Evolutionary conservation across 2,888 invertebrate species (phyloP), one percentile per base, ranked within the genome.

Genomic region (Pemphredon lugubris): DNA sequence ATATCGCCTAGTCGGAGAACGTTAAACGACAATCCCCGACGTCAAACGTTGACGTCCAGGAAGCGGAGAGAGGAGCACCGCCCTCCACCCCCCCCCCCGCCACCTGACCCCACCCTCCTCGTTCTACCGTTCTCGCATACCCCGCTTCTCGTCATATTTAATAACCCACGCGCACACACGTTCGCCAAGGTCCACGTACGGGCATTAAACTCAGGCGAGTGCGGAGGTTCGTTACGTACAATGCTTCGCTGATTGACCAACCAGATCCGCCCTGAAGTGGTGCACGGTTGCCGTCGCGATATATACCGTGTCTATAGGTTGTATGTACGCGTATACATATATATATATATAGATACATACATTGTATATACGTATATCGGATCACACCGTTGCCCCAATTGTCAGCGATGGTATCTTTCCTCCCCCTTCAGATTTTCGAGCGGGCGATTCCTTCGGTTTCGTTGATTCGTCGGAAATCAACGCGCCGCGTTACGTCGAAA

Each of bases 171-270:
- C 83, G 73, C 73, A 77, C 80, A 81, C 78, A 73, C 55, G 58
- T 54, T 58, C 65, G 34, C 51, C 65, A 73, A 68, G 77, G 77
- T 82, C 79, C 73, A 83, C 81, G 83, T 82, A 82, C 77, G 75
- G 77, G 79, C 79, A 81, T 83, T 83, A 78, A 81, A 81, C 81
- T 78, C 81, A 70, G 74, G 72, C 76, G 80, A 80, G 78, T 83
- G 81, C 80, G 79, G 78, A 80, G 85, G 84, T 84, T 85, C 82
- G 81, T 86, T 85, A 84, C 81, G 83, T 83, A 85, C 85, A 86
- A 86, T 86, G 85, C 84, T 74, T 70, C 79, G 73, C 79, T 85
- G 86, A 86, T 86, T 86, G 86, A 84, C 85, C 86, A 79, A 81
- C 80, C 83, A 84, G 83, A 84, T 83, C 83, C 83, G 83, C 83